Base-by-base conservation (phyloP, 1,140 invertebrate species). In the Drosophila auraria region DNA sequence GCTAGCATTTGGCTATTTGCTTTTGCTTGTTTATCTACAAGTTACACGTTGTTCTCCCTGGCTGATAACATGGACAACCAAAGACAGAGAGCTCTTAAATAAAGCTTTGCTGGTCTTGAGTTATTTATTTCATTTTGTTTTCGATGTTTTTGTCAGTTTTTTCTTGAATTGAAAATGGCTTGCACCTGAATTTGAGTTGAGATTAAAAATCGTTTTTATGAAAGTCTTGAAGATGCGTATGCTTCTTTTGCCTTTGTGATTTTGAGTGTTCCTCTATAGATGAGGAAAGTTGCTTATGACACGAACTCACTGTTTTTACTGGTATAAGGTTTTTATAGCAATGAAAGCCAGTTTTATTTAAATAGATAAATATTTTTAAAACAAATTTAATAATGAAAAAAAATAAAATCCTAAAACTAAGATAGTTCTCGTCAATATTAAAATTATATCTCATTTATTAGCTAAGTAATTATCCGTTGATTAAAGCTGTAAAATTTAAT, bases 1-100 rank as follows among this genome's bases (percentile, higher is more conserved):
- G 25, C 27, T 40, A 33, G 38, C 33, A 68, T 64, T 68, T 78
- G 44, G 49, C 14, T 42, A 27, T 73, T 40, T 33, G 59, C 56
- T 69, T 60, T 68, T 25, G 73, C 51, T 69, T 87, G 73, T 89
- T 89, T 90, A 90, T 89, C 81, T 89, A 51, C 44, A 72, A 77
- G 76, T 87, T 80, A 82, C 83, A 86, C 80, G 60, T 68, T 70
- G 72, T 49, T 51, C 58, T 40, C 62, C 45, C 6, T 50, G 62
- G 23, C 58, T 63, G 83, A 87, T 87, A 87, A 80, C 83, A 87
- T 70, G 83, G 77, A 80, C 68, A 72, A 56, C 7, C 36, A 20
- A 40, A 40, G 33, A 40, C 54, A 57, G 36, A 57, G 36, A 57
- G 12, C 66, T 57, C 45, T 44, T 49, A 76, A 79, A 77, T 80